Conservation (phyloP, 2,888 invertebrate genomes). For the Acleris holmiana region DNA sequence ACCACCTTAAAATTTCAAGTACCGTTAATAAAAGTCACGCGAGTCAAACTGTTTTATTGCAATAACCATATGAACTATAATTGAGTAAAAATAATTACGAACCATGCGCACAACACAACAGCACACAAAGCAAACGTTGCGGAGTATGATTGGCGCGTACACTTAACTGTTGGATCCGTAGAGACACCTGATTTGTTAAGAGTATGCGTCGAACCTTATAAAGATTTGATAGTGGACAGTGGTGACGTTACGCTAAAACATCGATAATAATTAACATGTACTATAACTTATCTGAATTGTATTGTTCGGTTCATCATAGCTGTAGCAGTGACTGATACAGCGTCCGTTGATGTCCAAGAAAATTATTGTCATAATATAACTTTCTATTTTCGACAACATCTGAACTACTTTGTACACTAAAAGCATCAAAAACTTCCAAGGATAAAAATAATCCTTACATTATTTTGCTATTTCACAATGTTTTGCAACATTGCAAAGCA, state of each 20-base stretch:
- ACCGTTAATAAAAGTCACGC: slow-evolving; percentile 59
- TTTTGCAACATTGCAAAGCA: too few relatives aligned
- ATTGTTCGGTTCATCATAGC: too few relatives aligned
- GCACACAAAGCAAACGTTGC: slow-evolving; percentile 64
- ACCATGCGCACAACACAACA: slow-evolving; percentile 28
- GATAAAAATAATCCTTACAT: too few relatives aligned
- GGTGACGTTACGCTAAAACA: slow-evolving; percentile 1
- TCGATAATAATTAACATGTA: too few relatives aligned
- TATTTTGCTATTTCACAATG: too few relatives aligned
- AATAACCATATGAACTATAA: slow-evolving; percentile 46
- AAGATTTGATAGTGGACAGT: slow-evolving; percentile 28
- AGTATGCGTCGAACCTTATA: slow-evolving; percentile 8
- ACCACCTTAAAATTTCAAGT: slow-evolving; percentile 50
- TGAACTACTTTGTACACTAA: too few relatives aligned
- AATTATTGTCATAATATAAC: too few relatives aligned
- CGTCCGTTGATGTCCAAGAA: too few relatives aligned
- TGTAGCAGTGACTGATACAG: too few relatives aligned
- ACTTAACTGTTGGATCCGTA: background rate
- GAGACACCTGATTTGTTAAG: background rate
- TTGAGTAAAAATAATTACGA: slow-evolving; percentile 16
- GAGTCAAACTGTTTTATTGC: slow-evolving; percentile 36
- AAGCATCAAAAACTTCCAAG: too few relatives aligned
- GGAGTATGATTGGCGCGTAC: slow-evolving; percentile 16
- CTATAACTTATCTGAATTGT: too few relatives aligned
- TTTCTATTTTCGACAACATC: too few relatives aligned